phyloP scores from a whole-genome alignment of 2,888 invertebrate species.

The Halictus ligatus region DNA sequence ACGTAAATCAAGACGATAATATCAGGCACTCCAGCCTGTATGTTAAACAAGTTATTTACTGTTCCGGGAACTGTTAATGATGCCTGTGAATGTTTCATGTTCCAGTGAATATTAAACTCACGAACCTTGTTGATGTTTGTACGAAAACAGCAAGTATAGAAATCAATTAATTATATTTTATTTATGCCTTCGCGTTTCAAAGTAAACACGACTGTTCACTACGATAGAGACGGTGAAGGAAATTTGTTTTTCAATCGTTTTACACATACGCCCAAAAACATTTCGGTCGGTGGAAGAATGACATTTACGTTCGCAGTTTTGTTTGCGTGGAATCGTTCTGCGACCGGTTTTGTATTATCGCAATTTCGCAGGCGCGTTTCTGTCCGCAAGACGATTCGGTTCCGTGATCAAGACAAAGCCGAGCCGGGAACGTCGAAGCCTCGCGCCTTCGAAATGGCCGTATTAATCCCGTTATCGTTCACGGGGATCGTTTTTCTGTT shows the following conservation, averaged over 20 bases:
- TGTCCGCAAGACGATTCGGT: not conserved
- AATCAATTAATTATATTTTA: no score
- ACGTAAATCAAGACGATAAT: not conserved
- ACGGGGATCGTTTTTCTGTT: slow-evolving; percentile 59
- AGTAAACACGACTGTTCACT: no score
- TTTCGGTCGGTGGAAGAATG: not conserved
- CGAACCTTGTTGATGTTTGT: not conserved
- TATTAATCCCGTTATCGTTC: slow-evolving; percentile 62
- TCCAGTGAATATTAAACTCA: not conserved
- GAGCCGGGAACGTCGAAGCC: slow-evolving; percentile 12
- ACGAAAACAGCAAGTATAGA: no score
- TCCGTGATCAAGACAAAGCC: not conserved
- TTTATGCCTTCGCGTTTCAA: no score
- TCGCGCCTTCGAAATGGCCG: slow-evolving; percentile 36
- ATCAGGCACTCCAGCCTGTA: not conserved
- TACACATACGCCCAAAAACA: no score
- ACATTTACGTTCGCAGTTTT: not conserved
- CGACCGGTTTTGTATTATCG: not conserved
- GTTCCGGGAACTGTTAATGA: not conserved
- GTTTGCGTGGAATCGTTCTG: not conserved
- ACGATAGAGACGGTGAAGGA: no score
- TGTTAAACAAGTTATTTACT: not conserved
- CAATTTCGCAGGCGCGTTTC: slow-evolving; percentile 8
- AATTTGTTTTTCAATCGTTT: no score
- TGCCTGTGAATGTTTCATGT: not conserved